phyloP scores from a whole-genome alignment of 35 echinoderm and acorn worm species.

The Apostichopus parvimensis region DNA sequence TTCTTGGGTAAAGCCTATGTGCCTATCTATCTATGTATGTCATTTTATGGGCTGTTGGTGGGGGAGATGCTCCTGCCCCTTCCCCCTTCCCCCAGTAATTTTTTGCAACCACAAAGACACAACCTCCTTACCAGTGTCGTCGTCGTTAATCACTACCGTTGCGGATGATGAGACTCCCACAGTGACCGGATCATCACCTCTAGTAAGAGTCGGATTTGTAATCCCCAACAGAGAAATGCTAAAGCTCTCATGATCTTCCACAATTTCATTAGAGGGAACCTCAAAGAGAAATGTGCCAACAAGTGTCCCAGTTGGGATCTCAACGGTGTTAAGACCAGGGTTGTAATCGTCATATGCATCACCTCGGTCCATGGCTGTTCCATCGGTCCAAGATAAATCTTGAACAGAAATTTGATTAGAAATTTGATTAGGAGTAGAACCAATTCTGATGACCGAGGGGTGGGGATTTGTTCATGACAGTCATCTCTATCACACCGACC shows the following conservation, averaged over 20 bases:
- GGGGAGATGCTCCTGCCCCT: too few relatives aligned
- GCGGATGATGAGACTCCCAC: background rate
- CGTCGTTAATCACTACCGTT: background rate
- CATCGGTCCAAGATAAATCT: background rate
- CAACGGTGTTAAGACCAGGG: background rate
- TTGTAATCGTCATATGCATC: background rate
- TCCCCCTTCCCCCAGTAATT: too few relatives aligned
- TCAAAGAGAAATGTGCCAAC: too few relatives aligned
- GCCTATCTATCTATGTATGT: too few relatives aligned
- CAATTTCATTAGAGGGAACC: background rate
- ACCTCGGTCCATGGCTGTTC: background rate
- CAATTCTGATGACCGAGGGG: too few relatives aligned
- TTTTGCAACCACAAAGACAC: too few relatives aligned
- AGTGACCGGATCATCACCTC: background rate
- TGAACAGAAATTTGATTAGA: too few relatives aligned
- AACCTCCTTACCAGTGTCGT: background rate
- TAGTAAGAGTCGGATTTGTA: background rate
- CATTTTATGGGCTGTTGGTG: too few relatives aligned
- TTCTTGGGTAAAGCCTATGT: too few relatives aligned
- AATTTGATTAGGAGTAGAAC: too few relatives aligned
- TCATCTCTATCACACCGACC: too few relatives aligned
- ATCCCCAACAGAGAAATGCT: background rate
- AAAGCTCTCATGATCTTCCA: slow-evolving; percentile 19
- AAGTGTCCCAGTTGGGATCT: background rate
- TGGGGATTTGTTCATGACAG: too few relatives aligned